Base-by-base conservation (phyloP, 2,797 vertebrate species). In the Lycodopsis pacificus region DNA sequence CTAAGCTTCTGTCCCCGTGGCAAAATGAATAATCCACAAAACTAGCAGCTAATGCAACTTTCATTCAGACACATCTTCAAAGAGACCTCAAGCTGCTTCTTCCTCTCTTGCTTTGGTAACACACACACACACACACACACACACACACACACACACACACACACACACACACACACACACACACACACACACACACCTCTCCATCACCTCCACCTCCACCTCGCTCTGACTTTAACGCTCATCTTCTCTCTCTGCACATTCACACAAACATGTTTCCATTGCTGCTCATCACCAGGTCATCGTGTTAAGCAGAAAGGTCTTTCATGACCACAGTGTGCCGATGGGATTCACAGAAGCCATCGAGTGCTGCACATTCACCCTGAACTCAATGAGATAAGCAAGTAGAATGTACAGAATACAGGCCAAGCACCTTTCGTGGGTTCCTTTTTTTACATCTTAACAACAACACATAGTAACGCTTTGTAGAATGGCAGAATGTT, bases 11-110 rank as follows among this genome's bases (percentile, higher is more conserved):
- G 63, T 90, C 84, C 84, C 85, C 30, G 69, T 42, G 25, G 88
- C 70, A 63, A 65, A 81, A 90, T 81, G 82, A 88, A 89, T 89
- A 90, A 90, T 90, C 88, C 78, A 88, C 83, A 73, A 79, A 86
- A 86, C 73, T 54, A 88, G 64, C 75, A 85, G 83, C 82, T 84
- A 84, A 86, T 88, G 86, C 89, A 87, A 86, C 84, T 88, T 88
- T 89, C 75, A 89, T 89, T 81, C 87, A 87, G 56, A 82, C 64
- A 13, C 73, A 22, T 85, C 85, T 91, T 89, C 88, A 92, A 91
- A 92, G 83, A 86, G 56, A 76, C 73, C 67, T 74, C 36, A 0
- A 27, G 25, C 72, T 67, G 25, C 70, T 38, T 63, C 73, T 36
- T 20, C 9, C 58, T 17, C 64, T 51, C 34, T 34, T 7, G 27